Conservation (phyloP, 2,113 vertebrate species). For the Amphiprion ocellaris region DNA sequence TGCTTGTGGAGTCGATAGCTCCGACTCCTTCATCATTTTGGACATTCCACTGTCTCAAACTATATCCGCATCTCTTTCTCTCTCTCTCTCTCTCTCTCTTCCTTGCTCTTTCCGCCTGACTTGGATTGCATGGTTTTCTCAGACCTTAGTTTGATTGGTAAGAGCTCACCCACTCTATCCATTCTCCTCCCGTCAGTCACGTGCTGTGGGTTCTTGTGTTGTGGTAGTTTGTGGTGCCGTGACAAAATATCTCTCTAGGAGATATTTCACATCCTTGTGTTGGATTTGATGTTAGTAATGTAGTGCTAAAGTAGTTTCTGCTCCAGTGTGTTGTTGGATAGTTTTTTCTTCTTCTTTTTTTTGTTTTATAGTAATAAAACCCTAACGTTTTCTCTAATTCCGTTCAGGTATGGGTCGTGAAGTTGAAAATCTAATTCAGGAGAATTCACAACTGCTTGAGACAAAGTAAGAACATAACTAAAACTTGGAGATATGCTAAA, state of each 20-base stretch:
- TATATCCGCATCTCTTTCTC: conserved; percentile 74
- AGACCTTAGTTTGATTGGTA: conserved; percentile 99
- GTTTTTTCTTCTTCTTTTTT: background rate
- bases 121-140: conserved; percentile 97
- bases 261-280: conserved; percentile 45
- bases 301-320: conserved; percentile 47
- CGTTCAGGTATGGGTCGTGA: conserved; percentile 97
- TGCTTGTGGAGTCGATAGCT: conserved; percentile 68
- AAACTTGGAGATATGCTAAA: background rate
- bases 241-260: conserved; percentile 50
- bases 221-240: conserved; percentile 42
- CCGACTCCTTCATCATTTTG: conserved; percentile 68
- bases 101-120: conserved; percentile 79
- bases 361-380: background rate
- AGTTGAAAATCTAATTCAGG: conserved; percentile 97
- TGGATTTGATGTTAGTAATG: conserved; percentile 31
- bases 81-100: conserved; percentile 65
- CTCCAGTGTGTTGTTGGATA: conserved; percentile 10
- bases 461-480: conserved; percentile 91
- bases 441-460: conserved; percentile 97
- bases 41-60: conserved; percentile 79
- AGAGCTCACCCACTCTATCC: conserved; percentile 87
- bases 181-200: conserved; percentile 71
- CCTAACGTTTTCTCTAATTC: conserved; percentile 25
- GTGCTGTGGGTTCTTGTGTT: conserved; percentile 54